Conservation (phyloP, 53 echinoderm and acorn worm genomes). For the Echinometra lucunter region DNA sequence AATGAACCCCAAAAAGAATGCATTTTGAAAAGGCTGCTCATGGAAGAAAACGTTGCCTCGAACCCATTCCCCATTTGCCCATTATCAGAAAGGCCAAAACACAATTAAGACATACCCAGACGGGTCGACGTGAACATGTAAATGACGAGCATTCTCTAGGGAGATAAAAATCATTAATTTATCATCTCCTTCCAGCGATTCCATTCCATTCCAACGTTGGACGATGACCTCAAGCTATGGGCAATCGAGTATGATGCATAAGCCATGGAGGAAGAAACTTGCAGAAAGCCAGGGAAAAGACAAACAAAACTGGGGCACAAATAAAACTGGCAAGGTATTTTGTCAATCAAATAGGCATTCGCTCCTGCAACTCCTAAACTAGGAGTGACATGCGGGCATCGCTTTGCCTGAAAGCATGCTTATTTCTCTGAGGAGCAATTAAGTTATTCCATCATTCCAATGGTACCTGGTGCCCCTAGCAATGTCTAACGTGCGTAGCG, state of each 20-base stretch:
- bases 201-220: conserved; percentile 1
- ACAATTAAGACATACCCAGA: conserved; percentile 32
- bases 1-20: background rate
- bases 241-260: background rate
- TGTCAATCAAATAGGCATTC: conserved; percentile 46
- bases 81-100: conserved; percentile 16
- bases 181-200: conserved; percentile 22
- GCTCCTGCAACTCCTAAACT: background rate
- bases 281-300: background rate
- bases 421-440: conserved; percentile 46
- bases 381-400: background rate
- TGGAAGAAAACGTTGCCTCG: background rate
- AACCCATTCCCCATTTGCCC: conserved; percentile 42
- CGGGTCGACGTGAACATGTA: background rate
- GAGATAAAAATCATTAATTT: conserved; percentile 58
- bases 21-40: background rate
- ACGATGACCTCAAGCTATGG: background rate
- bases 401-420: background rate
- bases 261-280: background rate
- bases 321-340: background rate
- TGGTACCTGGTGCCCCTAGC: background rate
- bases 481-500: background rate
- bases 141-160: conserved; percentile 9
- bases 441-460: conserved; percentile 36
- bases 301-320: conserved; percentile 12